Percentiles rank a stretch among this genome's conserved stretches.
phyloP scores from a whole-genome alignment of 2,888 invertebrate species.

The Spatulosminthurus flaviceps region DNA sequence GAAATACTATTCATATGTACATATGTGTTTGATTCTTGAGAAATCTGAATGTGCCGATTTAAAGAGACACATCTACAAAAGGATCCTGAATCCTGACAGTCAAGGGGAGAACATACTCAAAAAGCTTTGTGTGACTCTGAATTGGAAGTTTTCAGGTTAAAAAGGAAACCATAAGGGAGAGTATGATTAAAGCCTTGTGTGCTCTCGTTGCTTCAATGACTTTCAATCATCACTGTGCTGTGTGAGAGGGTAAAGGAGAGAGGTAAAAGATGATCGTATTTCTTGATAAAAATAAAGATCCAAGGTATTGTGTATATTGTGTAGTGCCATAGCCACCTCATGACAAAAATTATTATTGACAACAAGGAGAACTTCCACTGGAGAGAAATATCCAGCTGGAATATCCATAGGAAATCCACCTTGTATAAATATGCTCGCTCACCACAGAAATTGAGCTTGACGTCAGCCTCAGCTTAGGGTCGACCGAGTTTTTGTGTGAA shows the following conservation, averaged over 20 bases:
- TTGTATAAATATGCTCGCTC: not conserved
- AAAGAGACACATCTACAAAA: not conserved
- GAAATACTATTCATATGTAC: too few species aligned
- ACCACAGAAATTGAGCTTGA: not conserved
- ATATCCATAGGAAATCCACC: not conserved
- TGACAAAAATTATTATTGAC: conserved; percentile 11
- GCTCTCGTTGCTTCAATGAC: not conserved
- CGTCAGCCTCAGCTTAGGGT: not conserved
- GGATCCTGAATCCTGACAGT: not conserved
- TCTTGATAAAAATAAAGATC: not conserved
- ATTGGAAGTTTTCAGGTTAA: conserved; percentile 1
- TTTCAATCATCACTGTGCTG: not conserved
- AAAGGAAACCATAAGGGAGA: conserved; percentile 7
- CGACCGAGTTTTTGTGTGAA: not conserved
- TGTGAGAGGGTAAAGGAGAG: not conserved
- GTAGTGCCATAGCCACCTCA: not conserved
- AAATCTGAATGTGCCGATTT: too few species aligned
- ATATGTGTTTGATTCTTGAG: too few species aligned
- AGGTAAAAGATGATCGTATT: not conserved
- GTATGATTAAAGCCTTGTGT: not conserved
- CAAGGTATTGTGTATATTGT: too few species aligned
- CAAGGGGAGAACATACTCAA: not conserved
- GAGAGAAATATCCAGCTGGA: not conserved
- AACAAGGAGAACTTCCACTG: not conserved
- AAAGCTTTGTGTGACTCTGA: not conserved